phyloP scores from a whole-genome alignment of 1,140 invertebrate genomes.

The Ridgeia piscesae region DNA sequence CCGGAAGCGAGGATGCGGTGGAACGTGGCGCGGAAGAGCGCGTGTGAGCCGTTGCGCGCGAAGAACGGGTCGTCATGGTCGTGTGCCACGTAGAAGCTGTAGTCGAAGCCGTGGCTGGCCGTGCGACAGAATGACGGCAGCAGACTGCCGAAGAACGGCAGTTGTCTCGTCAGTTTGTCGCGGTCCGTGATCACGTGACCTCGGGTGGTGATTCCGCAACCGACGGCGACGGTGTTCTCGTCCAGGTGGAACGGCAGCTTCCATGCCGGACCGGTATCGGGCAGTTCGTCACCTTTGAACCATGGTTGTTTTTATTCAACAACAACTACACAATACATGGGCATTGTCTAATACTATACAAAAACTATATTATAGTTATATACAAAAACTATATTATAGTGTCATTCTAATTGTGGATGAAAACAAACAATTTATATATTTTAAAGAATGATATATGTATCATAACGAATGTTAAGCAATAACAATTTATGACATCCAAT shows the following conservation, averaged over 20 bases:
- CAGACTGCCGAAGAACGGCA: conserved; percentile 31
- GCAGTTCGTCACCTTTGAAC: neutral
- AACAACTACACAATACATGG: too few relatives aligned
- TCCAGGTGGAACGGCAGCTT: neutral
- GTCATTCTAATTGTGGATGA: too few relatives aligned
- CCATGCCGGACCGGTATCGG: neutral
- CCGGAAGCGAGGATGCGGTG: neutral
- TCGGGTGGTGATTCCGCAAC: conserved; percentile 27
- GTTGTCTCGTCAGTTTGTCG: conserved; percentile 18
- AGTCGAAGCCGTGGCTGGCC: conserved; percentile 25
- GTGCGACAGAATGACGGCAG: conserved; percentile 29
- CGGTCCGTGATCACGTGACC: neutral
- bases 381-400: too few relatives aligned
- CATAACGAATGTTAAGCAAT: too few relatives aligned
- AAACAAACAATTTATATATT: too few relatives aligned
- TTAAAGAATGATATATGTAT: too few relatives aligned
- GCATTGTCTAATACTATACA: too few relatives aligned
- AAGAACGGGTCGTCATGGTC: conserved; percentile 31
- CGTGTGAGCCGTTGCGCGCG: conserved; percentile 16
- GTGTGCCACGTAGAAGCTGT: conserved; percentile 30
- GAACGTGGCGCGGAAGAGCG: conserved; percentile 21
- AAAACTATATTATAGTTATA: too few relatives aligned
- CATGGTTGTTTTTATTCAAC: too few relatives aligned
- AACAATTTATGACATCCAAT: too few relatives aligned
- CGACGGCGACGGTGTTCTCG: conserved; percentile 29